Percentiles rank a stretch among this genome's conserved stretches.
Conservation (phyloP, 2,888 invertebrate species). For the Clanis bilineata region DNA sequence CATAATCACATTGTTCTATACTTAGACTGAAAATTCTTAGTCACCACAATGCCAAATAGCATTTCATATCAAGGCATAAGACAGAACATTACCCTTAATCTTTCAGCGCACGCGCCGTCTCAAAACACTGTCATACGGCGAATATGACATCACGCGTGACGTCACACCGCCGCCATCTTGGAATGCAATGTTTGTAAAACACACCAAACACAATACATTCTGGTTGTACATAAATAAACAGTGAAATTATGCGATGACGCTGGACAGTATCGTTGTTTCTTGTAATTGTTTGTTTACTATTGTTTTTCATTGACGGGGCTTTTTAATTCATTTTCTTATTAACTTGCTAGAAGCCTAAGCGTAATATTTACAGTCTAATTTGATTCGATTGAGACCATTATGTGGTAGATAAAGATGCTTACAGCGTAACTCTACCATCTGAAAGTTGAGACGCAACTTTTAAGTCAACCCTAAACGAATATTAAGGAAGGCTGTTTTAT, state of each 20-base stretch:
- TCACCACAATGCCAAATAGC: background rate
- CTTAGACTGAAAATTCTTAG: background rate
- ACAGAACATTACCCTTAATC: conserved; percentile 32
- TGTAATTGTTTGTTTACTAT: background rate
- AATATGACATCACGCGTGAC: conserved; percentile 55
- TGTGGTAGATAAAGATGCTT: no score
- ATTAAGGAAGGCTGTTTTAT: no score
- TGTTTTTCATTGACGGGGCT: background rate
- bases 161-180: conserved; percentile 46
- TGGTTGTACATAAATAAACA: conserved; percentile 58
- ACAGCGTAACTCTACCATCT: no score
- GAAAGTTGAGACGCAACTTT: no score
- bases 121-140: conserved; percentile 44
- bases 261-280: conserved; percentile 2
- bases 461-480: no score
- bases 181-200: conserved; percentile 64
- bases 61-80: background rate
- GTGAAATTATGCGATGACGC: conserved; percentile 42
- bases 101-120: conserved; percentile 51
- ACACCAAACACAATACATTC: conserved; percentile 56
- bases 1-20: no score
- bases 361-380: no score
- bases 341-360: no score
- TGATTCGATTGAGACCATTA: no score
- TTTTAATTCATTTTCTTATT: background rate